phyloP scores from a whole-genome alignment of 2,888 invertebrate species.

The Troilus luridus region DNA sequence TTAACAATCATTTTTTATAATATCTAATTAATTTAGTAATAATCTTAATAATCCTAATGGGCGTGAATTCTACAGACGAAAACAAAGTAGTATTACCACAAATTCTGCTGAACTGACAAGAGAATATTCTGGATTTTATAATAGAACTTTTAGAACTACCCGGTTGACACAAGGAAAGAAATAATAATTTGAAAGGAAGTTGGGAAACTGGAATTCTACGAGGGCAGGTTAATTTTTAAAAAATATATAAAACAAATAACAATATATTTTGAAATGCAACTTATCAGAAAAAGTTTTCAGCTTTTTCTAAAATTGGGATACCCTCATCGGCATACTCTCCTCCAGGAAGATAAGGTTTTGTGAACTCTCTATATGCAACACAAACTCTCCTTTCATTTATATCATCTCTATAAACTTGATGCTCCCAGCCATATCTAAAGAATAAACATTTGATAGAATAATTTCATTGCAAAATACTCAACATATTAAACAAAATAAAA shows the following conservation, averaged over 20 bases:
- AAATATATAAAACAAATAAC: not conserved
- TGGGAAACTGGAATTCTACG: not conserved
- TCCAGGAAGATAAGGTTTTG: conserved; percentile 81
- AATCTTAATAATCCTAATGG: too few relatives aligned
- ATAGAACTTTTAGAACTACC: not conserved
- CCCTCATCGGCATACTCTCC: conserved; percentile 75
- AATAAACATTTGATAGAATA: not conserved
- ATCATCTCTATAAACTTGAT: conserved; percentile 89
- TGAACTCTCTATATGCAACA: conserved; percentile 95
- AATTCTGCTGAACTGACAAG: too few relatives aligned
- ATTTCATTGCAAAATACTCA: not conserved
- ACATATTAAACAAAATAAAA: not conserved
- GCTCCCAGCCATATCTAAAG: conserved; percentile 90
- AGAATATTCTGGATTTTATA: too few relatives aligned
- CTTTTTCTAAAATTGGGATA: conserved; percentile 73
- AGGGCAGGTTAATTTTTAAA: not conserved
- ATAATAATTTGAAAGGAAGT: not conserved
- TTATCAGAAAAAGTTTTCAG: conserved; percentile 72
- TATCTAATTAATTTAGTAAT: too few relatives aligned
- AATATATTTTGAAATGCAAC: not conserved
- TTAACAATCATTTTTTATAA: too few relatives aligned
- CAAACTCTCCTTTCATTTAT: conserved; percentile 86
- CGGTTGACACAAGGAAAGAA: not conserved
- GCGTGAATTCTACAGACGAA: too few relatives aligned
- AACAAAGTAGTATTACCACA: too few relatives aligned